These are phyloP conservation scores for Haplochromis burtoni DNA, from an alignment of 2,113 vertebrate species.

Conservation along the genomic window DNA sequence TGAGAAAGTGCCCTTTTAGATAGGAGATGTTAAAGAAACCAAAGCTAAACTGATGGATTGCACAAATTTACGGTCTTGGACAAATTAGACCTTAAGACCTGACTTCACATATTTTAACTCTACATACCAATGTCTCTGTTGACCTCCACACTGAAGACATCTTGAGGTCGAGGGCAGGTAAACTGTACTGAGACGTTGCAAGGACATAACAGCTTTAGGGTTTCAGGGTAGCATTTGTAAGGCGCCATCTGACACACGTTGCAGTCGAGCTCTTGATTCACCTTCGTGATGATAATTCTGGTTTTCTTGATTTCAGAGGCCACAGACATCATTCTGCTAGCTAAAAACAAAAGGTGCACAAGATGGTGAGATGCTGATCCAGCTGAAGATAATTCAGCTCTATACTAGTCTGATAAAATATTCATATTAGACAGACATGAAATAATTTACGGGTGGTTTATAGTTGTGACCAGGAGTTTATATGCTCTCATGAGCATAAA, in stretches of 20 bases:
- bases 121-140: constrained; percentile 59
- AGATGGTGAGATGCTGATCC: not conserved
- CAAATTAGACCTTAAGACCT: not conserved
- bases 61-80: not conserved
- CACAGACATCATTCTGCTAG: constrained; percentile 20
- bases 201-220: rapidly evolving
- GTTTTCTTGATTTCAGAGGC: constrained; percentile 30
- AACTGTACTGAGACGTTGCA: constrained; percentile 44
- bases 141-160: constrained; percentile 62
- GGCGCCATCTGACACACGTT: constrained; percentile 28
- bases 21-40: not conserved
- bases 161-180: constrained; percentile 58
- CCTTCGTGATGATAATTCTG: constrained; percentile 23
- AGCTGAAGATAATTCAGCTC: not conserved
- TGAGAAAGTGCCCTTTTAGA: not conserved
- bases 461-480: not conserved
- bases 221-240: not conserved
- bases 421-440: not conserved
- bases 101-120: not conserved
- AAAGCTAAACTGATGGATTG: not conserved
- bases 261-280: constrained; percentile 15
- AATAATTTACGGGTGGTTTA: not conserved
- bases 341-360: constrained; percentile 3
- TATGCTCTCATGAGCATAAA: not conserved
- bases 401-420: not conserved